phyloP scores from a whole-genome alignment of 2,888 invertebrate species.

The Neoascia interrupta region DNA sequence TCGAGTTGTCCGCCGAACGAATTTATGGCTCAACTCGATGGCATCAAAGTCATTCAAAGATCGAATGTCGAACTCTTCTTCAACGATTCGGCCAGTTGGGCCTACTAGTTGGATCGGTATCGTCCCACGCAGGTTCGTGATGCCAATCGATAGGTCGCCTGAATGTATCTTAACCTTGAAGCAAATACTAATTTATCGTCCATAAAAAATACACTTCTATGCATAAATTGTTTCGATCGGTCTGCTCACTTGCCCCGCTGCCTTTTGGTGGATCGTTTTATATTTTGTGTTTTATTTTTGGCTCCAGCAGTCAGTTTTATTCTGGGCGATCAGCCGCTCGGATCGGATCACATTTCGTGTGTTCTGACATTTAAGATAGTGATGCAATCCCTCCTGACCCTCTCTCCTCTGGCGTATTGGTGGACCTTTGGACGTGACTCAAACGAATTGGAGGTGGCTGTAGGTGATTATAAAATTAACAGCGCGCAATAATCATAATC shows the following conservation, averaged over 20 bases:
- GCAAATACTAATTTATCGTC: constrained; percentile 65
- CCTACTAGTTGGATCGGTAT: too few species aligned
- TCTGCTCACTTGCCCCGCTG: background rate
- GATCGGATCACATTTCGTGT: constrained; percentile 64
- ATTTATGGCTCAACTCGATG: constrained; percentile 47
- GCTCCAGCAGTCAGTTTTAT: constrained; percentile 15
- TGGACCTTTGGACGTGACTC: constrained; percentile 56
- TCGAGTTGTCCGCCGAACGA: constrained; percentile 5
- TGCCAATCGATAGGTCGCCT: constrained; percentile 66
- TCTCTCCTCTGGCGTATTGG: background rate
- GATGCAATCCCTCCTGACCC: constrained; percentile 59
- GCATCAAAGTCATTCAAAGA: constrained; percentile 25
- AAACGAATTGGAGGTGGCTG: constrained; percentile 48
- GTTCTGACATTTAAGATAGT: constrained; percentile 66
- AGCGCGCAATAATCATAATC: constrained; percentile 64
- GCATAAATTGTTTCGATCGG: constrained; percentile 60
- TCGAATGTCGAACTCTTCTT: constrained; percentile 45
- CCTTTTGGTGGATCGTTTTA: background rate
- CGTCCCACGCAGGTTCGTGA: constrained; percentile 63
- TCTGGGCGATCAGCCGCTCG: constrained; percentile 46
- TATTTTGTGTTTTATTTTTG: background rate
- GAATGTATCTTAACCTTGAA: constrained; percentile 64
- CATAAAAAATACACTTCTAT: constrained; percentile 62
- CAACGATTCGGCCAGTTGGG: constrained; percentile 17
- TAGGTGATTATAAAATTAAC: constrained; percentile 67